These are phyloP conservation scores for Parelbella ahira DNA, from an alignment of 2,888 invertebrate genomes.

Conservation along the genomic window DNA sequence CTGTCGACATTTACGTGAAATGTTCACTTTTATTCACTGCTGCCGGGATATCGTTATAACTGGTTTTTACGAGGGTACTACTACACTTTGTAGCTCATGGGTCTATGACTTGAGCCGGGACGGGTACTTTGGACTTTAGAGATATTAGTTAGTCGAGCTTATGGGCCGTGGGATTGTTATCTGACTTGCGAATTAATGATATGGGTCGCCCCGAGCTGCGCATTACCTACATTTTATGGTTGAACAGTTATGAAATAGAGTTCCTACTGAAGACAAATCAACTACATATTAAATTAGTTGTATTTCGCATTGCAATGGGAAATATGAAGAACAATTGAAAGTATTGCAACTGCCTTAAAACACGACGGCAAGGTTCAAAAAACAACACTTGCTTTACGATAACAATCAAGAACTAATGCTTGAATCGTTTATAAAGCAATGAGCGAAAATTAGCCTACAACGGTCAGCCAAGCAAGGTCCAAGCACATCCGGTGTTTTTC, in stretches of 20 bases:
- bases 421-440: too few species aligned
- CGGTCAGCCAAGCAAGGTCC: too few species aligned
- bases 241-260: slow-evolving; percentile 2
- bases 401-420: too few species aligned
- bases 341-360: too few species aligned
- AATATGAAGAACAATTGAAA: too few species aligned
- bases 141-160: slow-evolving; percentile 13
- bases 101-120: background rate
- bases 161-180: slow-evolving; percentile 19
- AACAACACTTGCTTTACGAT: too few species aligned
- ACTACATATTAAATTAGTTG: too few species aligned
- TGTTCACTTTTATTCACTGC: slow-evolving; percentile 12
- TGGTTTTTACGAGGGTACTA: slow-evolving; percentile 15
- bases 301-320: too few species aligned
- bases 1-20: background rate
- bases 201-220: slow-evolving; percentile 1
- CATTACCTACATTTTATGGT: slow-evolving; percentile 3
- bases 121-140: slow-evolving; percentile 2
- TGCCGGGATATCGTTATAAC: slow-evolving; percentile 7
- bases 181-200: slow-evolving; percentile 14
- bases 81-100: slow-evolving; percentile 8
- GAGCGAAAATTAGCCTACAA: too few species aligned
- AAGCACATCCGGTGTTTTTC: too few species aligned
- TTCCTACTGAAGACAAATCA: slow-evolving; percentile 3
- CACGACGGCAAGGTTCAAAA: too few species aligned